Evolutionary conservation across 2,797 vertebrate species (phyloP).

Genomic region (Alcedo quadribrachys): DNA sequence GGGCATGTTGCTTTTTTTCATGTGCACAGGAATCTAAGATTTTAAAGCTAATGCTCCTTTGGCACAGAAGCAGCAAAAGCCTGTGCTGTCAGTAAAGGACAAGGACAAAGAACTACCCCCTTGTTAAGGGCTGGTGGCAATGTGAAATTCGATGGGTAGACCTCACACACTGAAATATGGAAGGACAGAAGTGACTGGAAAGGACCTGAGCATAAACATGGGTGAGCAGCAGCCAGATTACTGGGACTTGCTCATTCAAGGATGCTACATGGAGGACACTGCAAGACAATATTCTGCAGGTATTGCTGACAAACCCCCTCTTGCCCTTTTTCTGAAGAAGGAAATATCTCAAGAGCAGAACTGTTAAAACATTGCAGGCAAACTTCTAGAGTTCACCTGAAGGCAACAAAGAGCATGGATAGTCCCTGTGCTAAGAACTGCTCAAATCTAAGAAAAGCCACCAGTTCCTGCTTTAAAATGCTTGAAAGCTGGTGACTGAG

Average conservation of each 20-base stretch:
- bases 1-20: background rate
- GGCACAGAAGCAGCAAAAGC: background rate
- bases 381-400: background rate
- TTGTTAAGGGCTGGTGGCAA: background rate
- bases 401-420: background rate
- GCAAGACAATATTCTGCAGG: background rate
- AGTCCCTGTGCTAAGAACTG: background rate
- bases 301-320: background rate
- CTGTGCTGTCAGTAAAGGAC: background rate
- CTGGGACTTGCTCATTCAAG: background rate
- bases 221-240: background rate
- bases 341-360: background rate
- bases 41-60: background rate
- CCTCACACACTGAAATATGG: background rate
- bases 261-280: background rate
- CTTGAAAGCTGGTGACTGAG: background rate
- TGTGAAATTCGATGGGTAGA: background rate
- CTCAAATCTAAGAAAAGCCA: background rate
- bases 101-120: background rate
- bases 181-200: background rate
- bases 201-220: background rate
- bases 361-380: background rate
- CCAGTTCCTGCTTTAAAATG: background rate
- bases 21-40: background rate
- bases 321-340: background rate